Percentiles rank a stretch among this genome's conserved stretches.
These are phyloP conservation scores for Montifringilla adamsi DNA, from an alignment of 2,113 vertebrate genomes.

Conservation along the genomic window DNA sequence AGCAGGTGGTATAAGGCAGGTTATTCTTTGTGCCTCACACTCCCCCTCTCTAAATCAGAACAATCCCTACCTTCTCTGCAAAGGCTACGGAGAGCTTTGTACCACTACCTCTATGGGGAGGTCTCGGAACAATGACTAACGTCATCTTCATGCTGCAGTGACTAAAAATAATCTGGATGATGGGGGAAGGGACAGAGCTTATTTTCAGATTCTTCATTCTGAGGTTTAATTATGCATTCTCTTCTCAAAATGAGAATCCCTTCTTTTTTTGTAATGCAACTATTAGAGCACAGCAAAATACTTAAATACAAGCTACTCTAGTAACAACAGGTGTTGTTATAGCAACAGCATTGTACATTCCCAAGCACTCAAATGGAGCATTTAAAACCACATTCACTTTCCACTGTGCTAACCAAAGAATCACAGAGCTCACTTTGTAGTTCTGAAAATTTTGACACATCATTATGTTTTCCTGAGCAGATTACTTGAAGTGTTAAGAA, in stretches of 20 bases:
- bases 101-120: neutral
- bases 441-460: neutral
- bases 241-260: neutral
- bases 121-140: slow-evolving; percentile 22
- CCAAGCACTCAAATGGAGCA: neutral
- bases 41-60: neutral
- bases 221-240: neutral
- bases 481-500: neutral
- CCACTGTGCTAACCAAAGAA: neutral
- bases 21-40: neutral
- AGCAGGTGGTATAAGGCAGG: neutral
- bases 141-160: neutral
- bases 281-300: neutral
- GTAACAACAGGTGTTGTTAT: neutral
- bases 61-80: neutral
- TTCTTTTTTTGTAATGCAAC: neutral
- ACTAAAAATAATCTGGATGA: slow-evolving; percentile 30
- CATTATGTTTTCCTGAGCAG: neutral
- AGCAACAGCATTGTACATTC: neutral
- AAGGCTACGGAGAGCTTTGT: neutral
- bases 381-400: neutral
- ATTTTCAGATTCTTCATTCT: neutral
- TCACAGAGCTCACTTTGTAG: neutral
- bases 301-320: neutral
- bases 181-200: neutral